Conservation (phyloP, 2,797 vertebrate genomes). For the Enteromius viviparus region DNA sequence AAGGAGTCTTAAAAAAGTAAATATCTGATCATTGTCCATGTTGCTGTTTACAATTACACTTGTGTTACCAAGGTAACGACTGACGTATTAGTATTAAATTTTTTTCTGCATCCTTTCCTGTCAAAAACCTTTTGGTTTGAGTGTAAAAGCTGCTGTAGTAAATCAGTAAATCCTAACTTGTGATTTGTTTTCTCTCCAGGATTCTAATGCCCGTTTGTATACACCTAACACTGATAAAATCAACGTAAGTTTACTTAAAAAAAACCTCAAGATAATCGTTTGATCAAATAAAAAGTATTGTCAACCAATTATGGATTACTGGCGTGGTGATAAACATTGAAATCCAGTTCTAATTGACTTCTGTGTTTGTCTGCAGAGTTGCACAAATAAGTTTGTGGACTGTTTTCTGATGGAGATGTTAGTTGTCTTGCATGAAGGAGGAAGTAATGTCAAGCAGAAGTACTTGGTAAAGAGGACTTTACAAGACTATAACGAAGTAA, state of each 20-base stretch:
- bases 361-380: constrained; percentile 58
- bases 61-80: too few relatives aligned
- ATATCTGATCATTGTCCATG: too few relatives aligned
- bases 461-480: fast-evolving
- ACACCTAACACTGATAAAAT: constrained; percentile 56
- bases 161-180: too few relatives aligned
- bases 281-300: neutral
- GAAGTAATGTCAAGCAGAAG: fast-evolving
- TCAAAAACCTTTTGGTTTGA: too few relatives aligned
- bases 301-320: neutral
- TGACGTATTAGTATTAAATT: too few relatives aligned
- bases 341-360: neutral
- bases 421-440: constrained; percentile 67
- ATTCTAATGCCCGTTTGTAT: constrained; percentile 70
- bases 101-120: too few relatives aligned
- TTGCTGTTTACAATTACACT: too few relatives aligned
- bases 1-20: too few relatives aligned
- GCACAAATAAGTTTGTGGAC: constrained; percentile 57
- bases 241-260: constrained; percentile 63
- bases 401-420: constrained; percentile 76
- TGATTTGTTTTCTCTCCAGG: constrained; percentile 59
- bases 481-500: fast-evolving
- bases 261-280: neutral
- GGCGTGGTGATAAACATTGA: neutral
- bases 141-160: too few relatives aligned